A percentile compares a stretch with the other conserved stretches of the same genome.
Conservation (phyloP, 2,113 vertebrate genomes). For the Anarrhichthys ocellatus region DNA sequence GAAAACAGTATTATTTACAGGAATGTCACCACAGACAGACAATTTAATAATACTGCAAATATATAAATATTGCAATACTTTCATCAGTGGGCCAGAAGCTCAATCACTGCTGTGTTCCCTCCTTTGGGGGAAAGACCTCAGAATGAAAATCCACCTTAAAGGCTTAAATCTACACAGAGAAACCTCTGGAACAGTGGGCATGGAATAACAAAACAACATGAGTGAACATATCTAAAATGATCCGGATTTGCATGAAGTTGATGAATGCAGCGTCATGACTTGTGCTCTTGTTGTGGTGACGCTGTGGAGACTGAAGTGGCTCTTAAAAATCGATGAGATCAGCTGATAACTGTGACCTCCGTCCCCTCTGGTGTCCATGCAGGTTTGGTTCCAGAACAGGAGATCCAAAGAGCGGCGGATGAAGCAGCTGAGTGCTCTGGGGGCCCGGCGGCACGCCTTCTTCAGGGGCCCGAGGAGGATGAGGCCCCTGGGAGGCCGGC, state of each 20-base stretch:
- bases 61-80: background rate
- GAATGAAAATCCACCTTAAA: background rate
- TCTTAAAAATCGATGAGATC: background rate
- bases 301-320: background rate
- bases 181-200: conserved; percentile 26
- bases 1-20: background rate
- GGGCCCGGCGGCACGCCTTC: conserved; percentile 92
- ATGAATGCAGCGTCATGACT: background rate
- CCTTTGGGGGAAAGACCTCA: background rate
- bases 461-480: conserved; percentile 95
- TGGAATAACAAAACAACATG: background rate
- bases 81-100: background rate
- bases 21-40: background rate
- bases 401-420: conserved; percentile 94
- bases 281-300: background rate
- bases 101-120: background rate
- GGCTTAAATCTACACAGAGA: background rate
- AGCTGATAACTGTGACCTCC: background rate
- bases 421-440: conserved; percentile 95
- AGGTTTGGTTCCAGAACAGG: conserved; percentile 83
- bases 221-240: conserved; percentile 6
- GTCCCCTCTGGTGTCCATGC: background rate
- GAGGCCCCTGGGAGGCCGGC: conserved; percentile 92
- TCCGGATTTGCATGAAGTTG: background rate
- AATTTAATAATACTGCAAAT: background rate